These are phyloP conservation scores for Gibbula magus DNA, from an alignment of 2,888 invertebrate species.

Conservation along the genomic window DNA sequence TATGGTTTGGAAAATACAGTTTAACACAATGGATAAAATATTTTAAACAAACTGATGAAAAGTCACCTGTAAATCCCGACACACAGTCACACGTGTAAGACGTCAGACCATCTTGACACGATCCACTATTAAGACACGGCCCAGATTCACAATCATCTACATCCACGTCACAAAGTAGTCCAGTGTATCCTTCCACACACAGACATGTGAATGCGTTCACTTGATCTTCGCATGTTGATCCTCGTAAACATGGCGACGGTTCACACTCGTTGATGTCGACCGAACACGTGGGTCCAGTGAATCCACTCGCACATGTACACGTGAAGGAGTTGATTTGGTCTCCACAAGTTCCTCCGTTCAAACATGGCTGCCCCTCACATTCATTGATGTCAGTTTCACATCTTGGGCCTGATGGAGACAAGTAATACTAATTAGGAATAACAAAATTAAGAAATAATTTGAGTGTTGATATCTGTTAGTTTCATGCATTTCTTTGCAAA, in stretches of 20 bases:
- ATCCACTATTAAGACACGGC: constrained; percentile 95
- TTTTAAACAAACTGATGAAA: too few species aligned
- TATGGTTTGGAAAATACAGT: too few species aligned
- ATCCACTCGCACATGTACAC: constrained; percentile 51
- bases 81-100: constrained; percentile 49
- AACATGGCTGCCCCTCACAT: constrained; percentile 79
- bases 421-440: too few species aligned
- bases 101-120: constrained; percentile 83
- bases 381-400: constrained; percentile 39
- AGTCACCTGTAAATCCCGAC: constrained; percentile 30
- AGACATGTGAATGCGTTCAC: constrained; percentile 82
- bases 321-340: constrained; percentile 35
- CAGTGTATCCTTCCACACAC: constrained; percentile 52
- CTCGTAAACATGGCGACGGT: constrained; percentile 50
- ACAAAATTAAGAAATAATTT: too few species aligned
- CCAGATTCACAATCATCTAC: constrained; percentile 97
- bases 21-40: too few species aligned
- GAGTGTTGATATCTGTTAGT: too few species aligned
- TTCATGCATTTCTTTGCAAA: too few species aligned
- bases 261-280: constrained; percentile 60
- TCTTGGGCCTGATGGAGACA: constrained; percentile 25
- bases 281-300: constrained; percentile 46
- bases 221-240: constrained; percentile 90
- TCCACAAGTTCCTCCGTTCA: constrained; percentile 90
- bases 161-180: constrained; percentile 75